Evolutionary conservation across 2,113 vertebrate species (phyloP), one percentile per base, ranked within the genome.

Genomic region (Plestiodon gilberti): DNA sequence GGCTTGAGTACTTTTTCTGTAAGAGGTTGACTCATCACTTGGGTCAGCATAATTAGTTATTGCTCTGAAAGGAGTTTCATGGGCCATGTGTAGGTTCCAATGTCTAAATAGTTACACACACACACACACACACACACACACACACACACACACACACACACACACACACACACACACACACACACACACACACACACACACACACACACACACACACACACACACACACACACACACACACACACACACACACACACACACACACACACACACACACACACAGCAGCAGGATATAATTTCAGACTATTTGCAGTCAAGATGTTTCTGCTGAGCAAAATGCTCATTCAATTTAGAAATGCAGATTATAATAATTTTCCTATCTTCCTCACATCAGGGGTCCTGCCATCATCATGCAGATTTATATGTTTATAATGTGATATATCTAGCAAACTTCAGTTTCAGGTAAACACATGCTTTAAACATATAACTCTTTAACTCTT

Each of bases 301-400:
- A 95, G 93, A 93, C 93, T 93, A 91, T 96, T 95, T 95, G 87
- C 89, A 92, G 92, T 96, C 92, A 94, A 95, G 95, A 95, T 95
- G 93, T 93, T 94, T 96, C 95, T 93, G 92, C 95, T 96, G 96
- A 95, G 95, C 88, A 94, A 95, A 96, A 94, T 94, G 93, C 90
- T 95, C 87, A 84, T 95, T 96, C 95, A 94, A 89, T 96, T 97
- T 95, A 93, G 83, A 83, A 94, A 96, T 93, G 91, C 81, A 96
- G 94, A 96, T 96, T 95, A 95, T 94, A 96, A 96, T 96, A 95
- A 96, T 96, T 96, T 96, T 93, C 93, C 93, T 94, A 95, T 96
- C 95, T 95, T 86, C 35, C 84, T 93, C 93, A 1, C 96, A 96
- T 95, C 94, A 95, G 94, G 96, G 81, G 89, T 91, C 86, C 85